Percentiles rank a stretch among this genome's conserved stretches.
Evolutionary conservation across 1,140 invertebrate genomes (phyloP).

Genomic region (Pristionchus pacificus): DNA sequence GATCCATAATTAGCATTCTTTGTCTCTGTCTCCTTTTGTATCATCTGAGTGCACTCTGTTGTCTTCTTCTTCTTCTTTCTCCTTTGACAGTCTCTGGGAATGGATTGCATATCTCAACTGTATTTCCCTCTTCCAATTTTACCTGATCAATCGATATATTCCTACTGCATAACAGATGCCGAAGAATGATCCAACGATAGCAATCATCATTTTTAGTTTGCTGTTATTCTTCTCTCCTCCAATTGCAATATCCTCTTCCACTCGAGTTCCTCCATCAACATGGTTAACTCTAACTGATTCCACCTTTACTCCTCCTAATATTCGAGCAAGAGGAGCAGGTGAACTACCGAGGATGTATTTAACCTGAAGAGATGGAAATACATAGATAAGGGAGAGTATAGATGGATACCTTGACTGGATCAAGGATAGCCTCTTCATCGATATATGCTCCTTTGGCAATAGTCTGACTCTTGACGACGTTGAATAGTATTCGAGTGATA

Average conservation of each 20-base stretch:
- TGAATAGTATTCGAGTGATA: slow-evolving; percentile 45
- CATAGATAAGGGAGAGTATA: not conserved
- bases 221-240: slow-evolving; percentile 23
- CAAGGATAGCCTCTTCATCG: slow-evolving; percentile 18
- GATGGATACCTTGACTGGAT: slow-evolving; percentile 22
- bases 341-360: slow-evolving; percentile 51
- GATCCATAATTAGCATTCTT: not conserved
- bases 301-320: slow-evolving; percentile 51
- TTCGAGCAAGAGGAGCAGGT: slow-evolving; percentile 44
- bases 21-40: not conserved
- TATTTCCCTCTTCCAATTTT: not conserved
- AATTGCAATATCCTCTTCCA: not conserved
- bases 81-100: too few relatives aligned
- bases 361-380: slow-evolving; percentile 21
- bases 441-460: slow-evolving; percentile 6
- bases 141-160: slow-evolving; percentile 18
- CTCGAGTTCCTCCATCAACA: slow-evolving; percentile 16
- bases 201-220: slow-evolving; percentile 15
- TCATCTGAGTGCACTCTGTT: not conserved
- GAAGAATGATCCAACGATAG: slow-evolving; percentile 23
- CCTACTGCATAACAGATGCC: slow-evolving; percentile 22
- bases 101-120: not conserved
- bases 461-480: slow-evolving; percentile 37
- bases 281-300: slow-evolving; percentile 29
- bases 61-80: slow-evolving; percentile 13